Evolutionary conservation across 2,113 vertebrate species (phyloP).

Genomic region (Microcebus jonahi): DNA sequence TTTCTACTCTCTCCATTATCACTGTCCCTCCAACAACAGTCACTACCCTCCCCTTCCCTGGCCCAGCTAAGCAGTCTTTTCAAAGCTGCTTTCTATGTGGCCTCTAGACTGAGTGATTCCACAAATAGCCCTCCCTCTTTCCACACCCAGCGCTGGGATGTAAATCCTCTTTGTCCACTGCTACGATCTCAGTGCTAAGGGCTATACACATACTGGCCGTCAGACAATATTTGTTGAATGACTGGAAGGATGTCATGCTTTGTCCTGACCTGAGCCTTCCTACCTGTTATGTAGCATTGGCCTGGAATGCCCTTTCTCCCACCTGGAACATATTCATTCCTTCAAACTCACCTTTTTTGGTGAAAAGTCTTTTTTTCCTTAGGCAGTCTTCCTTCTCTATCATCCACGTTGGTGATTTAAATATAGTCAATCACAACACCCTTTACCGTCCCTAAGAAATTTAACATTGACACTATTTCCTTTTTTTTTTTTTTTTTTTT

Average conservation of each 20-base stretch:
- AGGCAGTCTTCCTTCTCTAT: neutral
- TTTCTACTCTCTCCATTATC: neutral
- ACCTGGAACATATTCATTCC: neutral
- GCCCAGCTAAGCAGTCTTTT: no score
- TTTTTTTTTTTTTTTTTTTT: no score
- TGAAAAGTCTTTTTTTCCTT: neutral
- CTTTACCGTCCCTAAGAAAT: neutral
- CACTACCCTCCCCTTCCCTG: no score
- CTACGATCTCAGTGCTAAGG: neutral
- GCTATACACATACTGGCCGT: neutral
- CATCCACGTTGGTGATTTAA: neutral
- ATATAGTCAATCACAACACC: neutral
- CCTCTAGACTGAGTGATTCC: no score
- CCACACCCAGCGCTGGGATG: neutral
- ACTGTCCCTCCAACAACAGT: no score
- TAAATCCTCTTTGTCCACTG: neutral
- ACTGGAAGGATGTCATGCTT: neutral
- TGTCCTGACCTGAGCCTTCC: neutral
- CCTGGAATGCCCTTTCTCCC: neutral
- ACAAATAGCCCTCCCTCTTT: neutral
- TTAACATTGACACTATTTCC: neutral
- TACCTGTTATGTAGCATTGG: neutral
- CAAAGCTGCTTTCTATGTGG: no score
- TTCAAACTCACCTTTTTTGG: neutral
- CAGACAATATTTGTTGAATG: neutral